A percentile compares a stretch with the other conserved stretches of the same genome.
These are phyloP conservation scores for Laothoe populi DNA, from an alignment of 2,888 invertebrate genomes.

Conservation along the genomic window DNA sequence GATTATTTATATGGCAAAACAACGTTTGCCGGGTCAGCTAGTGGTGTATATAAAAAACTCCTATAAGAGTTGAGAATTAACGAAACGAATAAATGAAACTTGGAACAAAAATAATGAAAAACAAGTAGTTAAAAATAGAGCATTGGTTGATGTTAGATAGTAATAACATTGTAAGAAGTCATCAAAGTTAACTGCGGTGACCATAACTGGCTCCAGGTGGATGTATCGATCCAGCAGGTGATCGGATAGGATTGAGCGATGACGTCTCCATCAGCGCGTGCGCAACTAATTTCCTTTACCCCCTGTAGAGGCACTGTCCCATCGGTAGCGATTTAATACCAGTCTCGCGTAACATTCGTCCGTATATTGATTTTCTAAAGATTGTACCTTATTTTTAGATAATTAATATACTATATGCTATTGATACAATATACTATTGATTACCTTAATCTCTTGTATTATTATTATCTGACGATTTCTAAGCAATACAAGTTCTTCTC, in stretches of 20 bases:
- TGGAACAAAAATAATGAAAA: too few species aligned
- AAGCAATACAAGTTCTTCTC: too few species aligned
- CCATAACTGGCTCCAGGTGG: conserved; percentile 65
- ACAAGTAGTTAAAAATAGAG: background rate
- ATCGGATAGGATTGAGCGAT: conserved; percentile 48
- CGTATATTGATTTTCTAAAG: background rate
- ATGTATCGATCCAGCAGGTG: conserved; percentile 61
- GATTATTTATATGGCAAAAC: too few species aligned
- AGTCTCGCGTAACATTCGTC: background rate
- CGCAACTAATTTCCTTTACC: conserved; percentile 65
- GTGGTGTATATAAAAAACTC: too few species aligned
- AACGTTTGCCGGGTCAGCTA: too few species aligned
- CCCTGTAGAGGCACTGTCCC: conserved; percentile 17
- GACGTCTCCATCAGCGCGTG: conserved; percentile 74
- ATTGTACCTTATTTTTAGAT: background rate
- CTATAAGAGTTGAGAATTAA: too few species aligned
- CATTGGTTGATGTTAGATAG: background rate
- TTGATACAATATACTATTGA: too few species aligned
- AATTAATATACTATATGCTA: too few species aligned
- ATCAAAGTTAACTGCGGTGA: conserved; percentile 43
- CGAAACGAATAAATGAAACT: too few species aligned
- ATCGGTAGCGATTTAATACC: background rate
- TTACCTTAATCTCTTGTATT: too few species aligned
- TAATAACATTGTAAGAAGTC: conserved; percentile 24
- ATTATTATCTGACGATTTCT: too few species aligned